phyloP scores from a whole-genome alignment of 2,888 invertebrate species.

The Melinopterus prodromus region DNA sequence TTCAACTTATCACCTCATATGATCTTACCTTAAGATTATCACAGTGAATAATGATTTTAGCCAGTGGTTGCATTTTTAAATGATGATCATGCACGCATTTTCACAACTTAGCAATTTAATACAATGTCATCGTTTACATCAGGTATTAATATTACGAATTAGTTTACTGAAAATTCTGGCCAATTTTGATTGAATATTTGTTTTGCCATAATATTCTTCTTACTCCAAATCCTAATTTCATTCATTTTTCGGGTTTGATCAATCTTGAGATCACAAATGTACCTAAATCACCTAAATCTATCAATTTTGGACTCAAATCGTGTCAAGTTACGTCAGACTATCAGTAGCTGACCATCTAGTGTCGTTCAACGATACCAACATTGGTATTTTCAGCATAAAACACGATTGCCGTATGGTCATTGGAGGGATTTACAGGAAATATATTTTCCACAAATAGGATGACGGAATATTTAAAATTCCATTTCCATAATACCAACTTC shows the following conservation, averaged over 20 bases:
- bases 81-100: neutral
- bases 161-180: neutral
- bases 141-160: neutral
- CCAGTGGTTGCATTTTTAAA: neutral
- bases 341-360: too few relatives aligned
- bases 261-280: too few relatives aligned
- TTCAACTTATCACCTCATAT: neutral
- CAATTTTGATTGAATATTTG: neutral
- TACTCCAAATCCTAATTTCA: too few relatives aligned
- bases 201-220: neutral
- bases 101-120: too few relatives aligned
- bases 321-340: too few relatives aligned
- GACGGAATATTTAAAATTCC: neutral
- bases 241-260: too few relatives aligned
- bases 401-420: neutral
- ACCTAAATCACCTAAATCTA: too few relatives aligned
- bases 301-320: too few relatives aligned
- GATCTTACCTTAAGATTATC: neutral
- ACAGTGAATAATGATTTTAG: conserved; percentile 4
- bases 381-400: too few relatives aligned
- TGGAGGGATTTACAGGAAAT: neutral
- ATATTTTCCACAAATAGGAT: neutral
- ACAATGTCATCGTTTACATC: too few relatives aligned
- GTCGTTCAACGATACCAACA: too few relatives aligned
- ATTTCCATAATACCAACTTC: too few relatives aligned